Evolutionary conservation across 2,888 invertebrate species (phyloP), one percentile per base, ranked within the genome.

Genomic region (Tenthredo mesomela): DNA sequence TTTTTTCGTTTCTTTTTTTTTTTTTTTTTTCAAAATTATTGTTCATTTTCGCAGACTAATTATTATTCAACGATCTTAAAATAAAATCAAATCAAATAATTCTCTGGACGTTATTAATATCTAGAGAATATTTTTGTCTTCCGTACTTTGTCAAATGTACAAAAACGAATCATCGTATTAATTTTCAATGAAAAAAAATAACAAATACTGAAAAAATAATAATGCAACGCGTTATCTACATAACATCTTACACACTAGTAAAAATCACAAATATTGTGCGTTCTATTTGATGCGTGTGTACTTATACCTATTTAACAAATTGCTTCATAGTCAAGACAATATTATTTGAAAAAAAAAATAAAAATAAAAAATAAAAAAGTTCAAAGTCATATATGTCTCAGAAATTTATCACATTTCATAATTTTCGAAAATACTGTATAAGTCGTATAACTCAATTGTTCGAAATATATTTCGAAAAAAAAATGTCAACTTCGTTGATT

Each of bases 151-250:
- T 71, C 70, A 37, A 40, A n/a, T 40, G 70, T 61, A 67, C 37
- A 12, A 67, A 67, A 67, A n/a, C n/a, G n/a, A n/a, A 29, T 10
- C 7, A 18, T 67, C 25, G 18, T 37, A 67, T n/a, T n/a, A n/a
- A n/a, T 10, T 29, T 4, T 21, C 2, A 29, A 25, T 12, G 67
- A 18, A 7, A 71, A 10, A n/a, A 37, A 37, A 3, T n/a, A 5
- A 7, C 18, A 37, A 9, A 9, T 37, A n/a, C 12, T 40, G 37
- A 70, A 73, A 73, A 12, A 40, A n/a, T 54, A 54, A 50, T 43
- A 43, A 43, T 43, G 43, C 25, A 73, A 73, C 43, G 73, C 40
- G 43, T 73, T 43, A 73, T 73, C 73, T 73, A 73, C 43, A 73
- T 43, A 21, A 73, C 43, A 73, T 73, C 73, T 73, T 73, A 73